Conservation (phyloP, 2,888 invertebrate genomes). For the Idaea biselata region DNA sequence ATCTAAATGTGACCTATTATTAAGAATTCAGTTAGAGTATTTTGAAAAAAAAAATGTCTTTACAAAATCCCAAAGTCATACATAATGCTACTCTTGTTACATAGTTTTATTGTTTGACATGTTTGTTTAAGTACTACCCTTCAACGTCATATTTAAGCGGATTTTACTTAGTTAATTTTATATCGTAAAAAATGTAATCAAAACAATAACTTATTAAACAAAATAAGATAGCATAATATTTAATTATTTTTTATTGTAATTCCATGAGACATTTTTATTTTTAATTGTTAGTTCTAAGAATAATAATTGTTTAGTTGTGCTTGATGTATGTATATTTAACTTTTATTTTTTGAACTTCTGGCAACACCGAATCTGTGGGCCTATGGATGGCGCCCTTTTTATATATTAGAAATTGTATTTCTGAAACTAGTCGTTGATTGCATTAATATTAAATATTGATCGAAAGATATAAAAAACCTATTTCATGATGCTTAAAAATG, state of each 20-base stretch:
- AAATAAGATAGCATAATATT: background rate
- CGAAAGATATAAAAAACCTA: no score
- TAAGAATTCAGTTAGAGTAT: no score
- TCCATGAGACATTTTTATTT: conserved; percentile 8
- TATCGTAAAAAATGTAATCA: background rate
- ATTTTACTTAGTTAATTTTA: background rate
- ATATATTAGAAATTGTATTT: background rate
- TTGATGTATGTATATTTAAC: conserved; percentile 6
- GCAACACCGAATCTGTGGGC: background rate
- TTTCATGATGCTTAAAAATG: no score
- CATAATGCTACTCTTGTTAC: no score
- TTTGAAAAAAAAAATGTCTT: no score
- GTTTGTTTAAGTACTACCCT: no score
- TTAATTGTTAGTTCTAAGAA: background rate
- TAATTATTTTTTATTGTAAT: conserved; percentile 7
- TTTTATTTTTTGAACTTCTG: background rate
- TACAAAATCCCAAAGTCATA: no score
- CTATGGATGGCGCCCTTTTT: background rate
- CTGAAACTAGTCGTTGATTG: background rate
- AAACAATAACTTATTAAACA: background rate
- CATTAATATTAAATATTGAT: background rate
- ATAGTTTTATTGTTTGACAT: no score
- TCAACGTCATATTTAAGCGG: no score
- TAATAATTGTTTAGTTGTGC: background rate
- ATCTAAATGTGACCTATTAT: no score